Evolutionary conservation across 2,797 vertebrate species (phyloP), one percentile per base, ranked within the genome.

Genomic region (Arrhamphus sclerolepis): DNA sequence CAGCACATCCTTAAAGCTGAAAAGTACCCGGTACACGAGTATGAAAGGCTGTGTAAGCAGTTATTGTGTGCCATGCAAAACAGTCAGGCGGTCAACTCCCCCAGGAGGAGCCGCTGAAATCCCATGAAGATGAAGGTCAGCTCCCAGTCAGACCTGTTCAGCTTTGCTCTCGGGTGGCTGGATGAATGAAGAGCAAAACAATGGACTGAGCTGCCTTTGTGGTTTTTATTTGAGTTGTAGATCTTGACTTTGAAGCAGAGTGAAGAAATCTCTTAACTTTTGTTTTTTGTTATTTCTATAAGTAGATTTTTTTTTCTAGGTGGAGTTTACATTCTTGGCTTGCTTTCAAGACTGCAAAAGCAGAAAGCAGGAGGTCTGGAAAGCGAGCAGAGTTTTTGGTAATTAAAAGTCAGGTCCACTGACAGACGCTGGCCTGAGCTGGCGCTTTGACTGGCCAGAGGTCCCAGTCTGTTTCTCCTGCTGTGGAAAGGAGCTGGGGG

Each of bases 401-500:
- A 80, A 80, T 82, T 70, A 77, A 24, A 62, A 58, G 56, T 66
- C 63, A 22, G 66, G 54, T 59, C 62, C 2, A 24, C 61, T 61
- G 74, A 81, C 54, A 34, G 62, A 65, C 34, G 17, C 54, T 70
- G 67, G 58, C 58, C 34, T 0, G 24, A 67, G 67, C 51, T 16
- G 56, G 54, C 39, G 18, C 61, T 59, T 57, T 69, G 79, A 86
- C 71, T 52, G 22, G 55, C 53, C 74, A 65, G 60, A 77, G 63
- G 72, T 84, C 69, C 40, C 19, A 62, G 60, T 77, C 72, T 24
- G 56, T 59, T 85, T 62, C 46, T 58, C 82, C 85, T 21, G 72
- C 83, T 81, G 77, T 71, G 79, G 68, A 61, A 62, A 21, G 42
- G 70, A 81, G 67, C 75, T 87, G 87, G 77, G 77, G 78, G 80